Evolutionary conservation across 2,113 vertebrate genomes (phyloP).

Genomic region (Ancistrus triradiatus): DNA sequence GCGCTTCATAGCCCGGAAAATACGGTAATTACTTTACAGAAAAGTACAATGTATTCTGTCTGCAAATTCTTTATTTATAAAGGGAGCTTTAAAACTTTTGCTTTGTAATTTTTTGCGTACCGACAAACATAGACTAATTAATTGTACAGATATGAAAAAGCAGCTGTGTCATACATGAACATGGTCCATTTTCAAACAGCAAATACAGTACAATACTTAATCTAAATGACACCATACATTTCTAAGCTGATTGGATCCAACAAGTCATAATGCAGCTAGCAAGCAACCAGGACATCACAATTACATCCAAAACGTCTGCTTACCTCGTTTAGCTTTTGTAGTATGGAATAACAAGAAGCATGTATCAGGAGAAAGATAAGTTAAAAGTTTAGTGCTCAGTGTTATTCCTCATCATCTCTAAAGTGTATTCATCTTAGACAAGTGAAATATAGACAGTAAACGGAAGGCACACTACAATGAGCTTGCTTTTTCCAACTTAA

Average conservation of each 20-base stretch:
- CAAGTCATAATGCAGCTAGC: constrained; percentile 37
- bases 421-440: constrained; percentile 38
- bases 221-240: constrained; percentile 15
- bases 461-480: constrained; percentile 33
- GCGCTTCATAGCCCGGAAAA: too few relatives aligned
- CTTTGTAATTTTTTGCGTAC: too few relatives aligned
- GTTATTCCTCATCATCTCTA: constrained; percentile 32
- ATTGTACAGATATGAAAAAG: neutral
- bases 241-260: neutral
- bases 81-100: too few relatives aligned
- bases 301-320: constrained; percentile 46
- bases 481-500: constrained; percentile 5
- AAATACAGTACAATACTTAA: constrained; percentile 20
- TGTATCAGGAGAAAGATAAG: constrained; percentile 48
- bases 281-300: constrained; percentile 43
- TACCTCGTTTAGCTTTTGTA: constrained; percentile 55
- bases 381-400: constrained; percentile 49
- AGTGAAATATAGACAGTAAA: constrained; percentile 17
- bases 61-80: too few relatives aligned
- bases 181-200: constrained; percentile 14
- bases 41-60: too few relatives aligned
- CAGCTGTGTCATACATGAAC: neutral
- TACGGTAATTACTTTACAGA: too few relatives aligned
- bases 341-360: constrained; percentile 50
- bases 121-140: too few relatives aligned